A percentile compares a stretch with the other conserved stretches of the same genome.
These are phyloP conservation scores for Arnoldichthys spilopterus DNA, from an alignment of 2,797 vertebrate species.

Conservation along the genomic window DNA sequence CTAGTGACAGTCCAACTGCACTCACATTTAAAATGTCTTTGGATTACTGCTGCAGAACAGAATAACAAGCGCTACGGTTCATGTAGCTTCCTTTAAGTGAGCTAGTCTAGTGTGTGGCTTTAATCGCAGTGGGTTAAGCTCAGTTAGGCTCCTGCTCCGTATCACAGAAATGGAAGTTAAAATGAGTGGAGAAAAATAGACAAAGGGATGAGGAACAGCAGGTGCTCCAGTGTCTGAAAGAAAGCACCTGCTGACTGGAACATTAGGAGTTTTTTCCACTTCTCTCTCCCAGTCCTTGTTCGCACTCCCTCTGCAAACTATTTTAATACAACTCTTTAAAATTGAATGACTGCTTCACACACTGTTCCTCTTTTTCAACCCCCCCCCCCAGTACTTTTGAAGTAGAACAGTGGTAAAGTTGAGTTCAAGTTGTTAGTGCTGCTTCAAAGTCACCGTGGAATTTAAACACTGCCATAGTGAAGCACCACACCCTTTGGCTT, in stretches of 20 bases:
- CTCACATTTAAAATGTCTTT: not conserved
- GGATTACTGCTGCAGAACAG: not conserved
- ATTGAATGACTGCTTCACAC: not conserved
- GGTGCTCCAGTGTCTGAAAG: constrained; percentile 1
- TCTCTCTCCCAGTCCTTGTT: not conserved
- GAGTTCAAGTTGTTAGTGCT: not conserved
- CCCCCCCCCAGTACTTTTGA: not conserved
- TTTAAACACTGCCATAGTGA: not conserved
- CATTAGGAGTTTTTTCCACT: not conserved
- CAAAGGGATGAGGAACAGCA: constrained; percentile 26
- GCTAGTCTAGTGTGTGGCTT: not conserved
- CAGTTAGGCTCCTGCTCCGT: constrained; percentile 12
- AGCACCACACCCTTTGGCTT: not conserved
- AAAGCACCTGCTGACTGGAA: constrained; percentile 13
- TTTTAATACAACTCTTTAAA: not conserved
- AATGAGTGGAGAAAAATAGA: not conserved
- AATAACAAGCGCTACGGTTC: constrained; percentile 7
- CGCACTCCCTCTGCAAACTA: not conserved
- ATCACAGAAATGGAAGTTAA: not conserved
- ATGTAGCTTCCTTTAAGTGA: not conserved
- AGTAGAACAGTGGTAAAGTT: not conserved
- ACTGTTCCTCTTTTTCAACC: not conserved
- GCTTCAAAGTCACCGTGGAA: not conserved
- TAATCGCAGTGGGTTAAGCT: not conserved
- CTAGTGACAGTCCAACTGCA: not conserved